Base-by-base conservation (phyloP, 2,797 vertebrate species). In the Enoplosus armatus region DNA sequence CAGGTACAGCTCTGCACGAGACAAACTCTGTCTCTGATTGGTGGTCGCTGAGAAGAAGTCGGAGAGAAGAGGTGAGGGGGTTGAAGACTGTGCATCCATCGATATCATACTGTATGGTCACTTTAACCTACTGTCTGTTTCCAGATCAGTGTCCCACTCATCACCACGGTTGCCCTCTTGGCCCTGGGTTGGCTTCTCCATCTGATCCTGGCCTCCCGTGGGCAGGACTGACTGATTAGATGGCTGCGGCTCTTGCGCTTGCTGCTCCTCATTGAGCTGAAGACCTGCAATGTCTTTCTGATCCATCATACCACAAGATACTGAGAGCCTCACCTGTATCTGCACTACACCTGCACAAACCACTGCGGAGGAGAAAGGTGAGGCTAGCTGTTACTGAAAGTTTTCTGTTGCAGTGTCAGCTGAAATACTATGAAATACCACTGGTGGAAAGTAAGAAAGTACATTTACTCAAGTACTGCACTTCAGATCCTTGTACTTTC, bases 1-100 rank as follows among this genome's bases (percentile, higher is more conserved):
- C 76, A 93, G 73, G 83, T 95, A 96, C 6, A 90, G 9, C 22
- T 95, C 73, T 22, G 59, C 18, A 10, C 4, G 1, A 24, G 77
- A 67, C 10, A 33, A 24, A 45, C 31, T 24, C 12, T 12, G 26
- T 6, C 6, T 43, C 43, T 3, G 26, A 43, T 33, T 7, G 14
- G 50, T 50, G 37, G 3, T 20, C 47, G 26, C 89, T 90, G 45
- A 45, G 35, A 54, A 24, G 3, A 62, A 37, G 6, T 10, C 12
- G 48, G n/a, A 50, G 14, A 8, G 7, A 16, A 41, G 16, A 66
- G 15, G 33, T n/a, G 39, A 67, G 31, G 18, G 2, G 2, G 39
- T 22, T 8, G 0, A 22, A 56, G 12, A 37, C 1, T 4, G 2
- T 2, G 2, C 6, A 31, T 62, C 22, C 3, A 48, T 48, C 12